phyloP scores from a whole-genome alignment of 2,888 invertebrate genomes.

The Brachyopa scutellaris region DNA sequence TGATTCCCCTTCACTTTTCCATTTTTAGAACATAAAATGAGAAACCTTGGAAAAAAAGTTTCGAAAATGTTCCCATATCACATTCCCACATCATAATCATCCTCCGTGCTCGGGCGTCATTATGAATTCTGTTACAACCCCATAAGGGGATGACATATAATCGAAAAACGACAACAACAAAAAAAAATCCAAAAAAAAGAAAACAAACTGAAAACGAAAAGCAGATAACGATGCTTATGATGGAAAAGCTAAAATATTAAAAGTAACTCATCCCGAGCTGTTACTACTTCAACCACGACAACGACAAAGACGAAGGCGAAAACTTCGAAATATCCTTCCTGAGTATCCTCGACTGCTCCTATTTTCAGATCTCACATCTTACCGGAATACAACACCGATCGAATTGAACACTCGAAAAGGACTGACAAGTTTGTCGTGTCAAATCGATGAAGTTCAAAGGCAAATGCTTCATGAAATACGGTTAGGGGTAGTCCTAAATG shows the following conservation, averaged over 20 bases:
- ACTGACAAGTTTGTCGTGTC: conserved; percentile 59
- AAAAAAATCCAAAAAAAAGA: not conserved
- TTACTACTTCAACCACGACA: not conserved
- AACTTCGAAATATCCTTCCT: conserved; percentile 24
- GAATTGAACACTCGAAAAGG: conserved; percentile 64
- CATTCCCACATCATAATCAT: conserved; percentile 58
- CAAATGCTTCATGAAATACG: conserved; percentile 9
- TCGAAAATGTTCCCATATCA: conserved; percentile 41
- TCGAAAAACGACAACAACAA: conserved; percentile 37
- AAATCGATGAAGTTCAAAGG: conserved; percentile 50
- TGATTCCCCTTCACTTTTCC: conserved; percentile 35
- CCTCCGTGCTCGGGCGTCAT: conserved; percentile 22
- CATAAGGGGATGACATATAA: conserved; percentile 34
- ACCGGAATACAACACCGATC: conserved; percentile 39
- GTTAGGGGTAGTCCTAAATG: conserved; percentile 30
- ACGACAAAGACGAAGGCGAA: conserved; percentile 4
- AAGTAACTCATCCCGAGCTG: conserved; percentile 4
- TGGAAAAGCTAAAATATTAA: conserved; percentile 34
- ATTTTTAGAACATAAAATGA: conserved; percentile 42
- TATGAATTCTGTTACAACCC: conserved; percentile 34
- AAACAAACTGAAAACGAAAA: conserved; percentile 3
- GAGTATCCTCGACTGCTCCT: not conserved
- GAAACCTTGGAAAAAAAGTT: conserved; percentile 42
- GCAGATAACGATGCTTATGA: conserved; percentile 35
- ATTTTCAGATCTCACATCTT: too few species aligned